Evolutionary conservation across 2,113 vertebrate species (phyloP), one percentile per base, ranked within the genome.

Genomic region (Barnardius zonarius): DNA sequence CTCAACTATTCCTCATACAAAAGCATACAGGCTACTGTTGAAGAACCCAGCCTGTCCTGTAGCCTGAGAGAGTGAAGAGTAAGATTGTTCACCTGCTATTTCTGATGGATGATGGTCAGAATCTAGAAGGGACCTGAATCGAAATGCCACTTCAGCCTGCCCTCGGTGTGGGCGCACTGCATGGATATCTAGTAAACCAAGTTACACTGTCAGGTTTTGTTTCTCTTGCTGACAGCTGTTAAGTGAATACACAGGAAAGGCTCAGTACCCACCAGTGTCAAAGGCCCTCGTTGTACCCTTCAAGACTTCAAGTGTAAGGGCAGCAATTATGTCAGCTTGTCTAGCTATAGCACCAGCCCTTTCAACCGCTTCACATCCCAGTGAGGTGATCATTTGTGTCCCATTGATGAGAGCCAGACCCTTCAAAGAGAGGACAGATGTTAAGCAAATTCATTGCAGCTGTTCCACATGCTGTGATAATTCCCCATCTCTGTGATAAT

Each of bases 231-330:
- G n/a, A 51, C 4, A 23, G 59, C 35, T 48, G 19, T 11, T 44
- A 27, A 24, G 19, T 35, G 84, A 73, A 23, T 5, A 63, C 30
- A 39, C 41, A 84, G 15, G 28, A 25, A 75, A 74, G 24, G 19
- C 8, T 35, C 55, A 72, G 7, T 33, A 91, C 98, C 95, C 96
- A 99, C 99, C 99, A 2, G 98, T 99, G 96, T 99, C 99, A 81
- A 99, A 99, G 85, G 99, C 99, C 97, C 98, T 99, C 24, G 99
- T 99, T 91, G 99, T 99, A 57, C 99, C 99, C 96, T 99, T 99
- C 64, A 99, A 96, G 86, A 99, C 99, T 93, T 99, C 99, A 3
- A 99, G 98, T 2, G 99, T 99, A 75, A 99, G 98, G 79, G 99
- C 98, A 28, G 99, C 99, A 1, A 99, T 97, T 17, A 99, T 99